phyloP scores from a whole-genome alignment of 2,888 invertebrate species.

The Isoperla grammatica region DNA sequence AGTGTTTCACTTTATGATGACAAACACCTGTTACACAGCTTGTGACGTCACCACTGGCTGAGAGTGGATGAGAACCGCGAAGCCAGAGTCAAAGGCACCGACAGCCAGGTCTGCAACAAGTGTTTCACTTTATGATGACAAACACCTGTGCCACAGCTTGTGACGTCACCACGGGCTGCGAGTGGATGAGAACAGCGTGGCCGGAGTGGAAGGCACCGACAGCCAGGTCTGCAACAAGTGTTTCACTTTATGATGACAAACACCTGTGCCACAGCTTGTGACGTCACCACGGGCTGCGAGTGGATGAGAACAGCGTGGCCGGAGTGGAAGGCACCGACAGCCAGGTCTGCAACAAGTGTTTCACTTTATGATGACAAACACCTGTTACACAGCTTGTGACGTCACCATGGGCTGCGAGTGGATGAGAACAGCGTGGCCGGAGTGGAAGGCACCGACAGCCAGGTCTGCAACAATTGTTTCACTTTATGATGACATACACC shows the following conservation, averaged over 20 bases:
- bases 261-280: conserved; percentile 29
- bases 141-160: conserved; percentile 26
- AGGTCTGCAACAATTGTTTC: too few relatives aligned
- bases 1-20: neutral
- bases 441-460: conserved; percentile 55
- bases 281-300: conserved; percentile 40
- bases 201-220: conserved; percentile 55
- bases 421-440: conserved; percentile 52
- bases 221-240: conserved; percentile 50
- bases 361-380: too few relatives aligned
- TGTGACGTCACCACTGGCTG: conserved; percentile 39
- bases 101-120: conserved; percentile 53
- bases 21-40: conserved; percentile 26
- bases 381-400: too few relatives aligned
- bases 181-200: conserved; percentile 50
- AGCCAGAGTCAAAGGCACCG: conserved; percentile 54
- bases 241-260: neutral
- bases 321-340: conserved; percentile 55
- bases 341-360: conserved; percentile 53
- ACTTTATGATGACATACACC: too few relatives aligned
- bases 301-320: conserved; percentile 51
- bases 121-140: neutral
- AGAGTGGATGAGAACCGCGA: conserved; percentile 50
- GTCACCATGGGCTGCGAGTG: conserved; percentile 42
- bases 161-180: conserved; percentile 40